Conservation (phyloP, 2,797 vertebrate species). For the Syngnathus rostellatus region DNA sequence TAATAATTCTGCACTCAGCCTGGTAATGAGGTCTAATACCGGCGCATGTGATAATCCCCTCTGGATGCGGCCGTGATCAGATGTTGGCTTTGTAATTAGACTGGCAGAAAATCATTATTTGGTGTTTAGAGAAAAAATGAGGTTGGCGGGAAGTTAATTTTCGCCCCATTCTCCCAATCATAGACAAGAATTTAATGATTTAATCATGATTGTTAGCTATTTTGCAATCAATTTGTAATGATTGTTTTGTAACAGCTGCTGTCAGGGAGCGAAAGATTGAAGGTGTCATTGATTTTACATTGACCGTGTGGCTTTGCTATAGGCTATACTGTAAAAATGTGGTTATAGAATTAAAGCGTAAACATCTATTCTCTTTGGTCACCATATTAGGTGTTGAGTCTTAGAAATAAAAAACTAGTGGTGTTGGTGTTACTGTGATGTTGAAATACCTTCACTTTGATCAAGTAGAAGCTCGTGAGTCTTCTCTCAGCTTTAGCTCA, state of each 20-base stretch:
- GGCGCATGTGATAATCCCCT: conserved; percentile 98
- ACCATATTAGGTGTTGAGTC: background rate
- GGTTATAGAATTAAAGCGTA: conserved; percentile 2
- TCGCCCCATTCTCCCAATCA: conserved; percentile 96
- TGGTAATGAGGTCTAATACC: conserved; percentile 99
- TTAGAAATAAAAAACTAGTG: background rate
- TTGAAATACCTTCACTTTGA: conserved; percentile 51
- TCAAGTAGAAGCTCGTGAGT: conserved; percentile 42
- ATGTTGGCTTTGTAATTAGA: conserved; percentile 99
- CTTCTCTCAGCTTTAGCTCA: conserved; percentile 38
- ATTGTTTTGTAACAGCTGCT: conserved; percentile 94
- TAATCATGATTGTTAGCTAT: conserved; percentile 99
- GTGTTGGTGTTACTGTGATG: background rate
- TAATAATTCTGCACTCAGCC: conserved; percentile 99
- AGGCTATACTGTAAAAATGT: conserved; percentile 39
- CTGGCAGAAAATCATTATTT: conserved; percentile 99
- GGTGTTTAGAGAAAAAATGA: conserved; percentile 81
- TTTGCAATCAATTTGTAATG: conserved; percentile 99
- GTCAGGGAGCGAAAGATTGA: conserved; percentile 78
- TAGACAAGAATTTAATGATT: conserved; percentile 99
- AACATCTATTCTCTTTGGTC: background rate
- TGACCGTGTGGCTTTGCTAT: conserved; percentile 47
- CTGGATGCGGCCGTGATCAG: conserved; percentile 98
- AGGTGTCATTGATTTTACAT: conserved; percentile 60
- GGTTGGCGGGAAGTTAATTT: conserved; percentile 99